Evolutionary conservation across 2,888 invertebrate genomes (phyloP), one percentile per base, ranked within the genome.

Genomic region (Schizaphis graminum): DNA sequence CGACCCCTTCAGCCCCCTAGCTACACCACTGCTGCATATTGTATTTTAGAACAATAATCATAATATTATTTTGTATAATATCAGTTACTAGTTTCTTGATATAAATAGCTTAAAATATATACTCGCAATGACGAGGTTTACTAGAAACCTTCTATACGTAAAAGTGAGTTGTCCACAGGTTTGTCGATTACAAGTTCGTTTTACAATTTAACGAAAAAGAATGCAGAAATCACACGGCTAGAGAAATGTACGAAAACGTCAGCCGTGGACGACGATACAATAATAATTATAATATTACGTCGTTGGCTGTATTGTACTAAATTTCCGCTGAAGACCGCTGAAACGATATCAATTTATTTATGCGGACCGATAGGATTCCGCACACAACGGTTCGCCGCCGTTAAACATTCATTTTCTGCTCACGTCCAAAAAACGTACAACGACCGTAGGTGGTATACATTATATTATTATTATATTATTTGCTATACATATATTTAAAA

Each of bases 401-500:
- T 28, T 8, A 28, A 44, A 49, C 77, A 44, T 89, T 89, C 7
- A 56, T 89, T 89, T 89, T 57, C 89, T 16, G 44, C 89, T 89
- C 89, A 61, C 89, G 89, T 89, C 21, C 57, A 28, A 41, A 89
- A 89, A 89, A 61, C 57, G 56, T 21, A 85, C 41, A 85, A 26
- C 85, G 85, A 44, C 44, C 13, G 77, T 41, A 35, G 67, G 21
- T 21, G 77, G 35, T 77, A 77, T 35, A 53, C 21, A 8, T 67
- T 35, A 35, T 77, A 77, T 21, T 35, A 77, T 77, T 77, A 35
- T 77, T 77, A 35, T 21, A 35, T 2, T 77, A 77, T 77, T 77
- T 26, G 0, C 21, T 77, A 35, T 77, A 21, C 77, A 77, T 77
- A 77, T 77, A 77, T 77, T 77, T 77, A 41, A 21, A 35, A 77